Conservation (phyloP, 2,888 invertebrate species). For the Chymomyza amoena region DNA sequence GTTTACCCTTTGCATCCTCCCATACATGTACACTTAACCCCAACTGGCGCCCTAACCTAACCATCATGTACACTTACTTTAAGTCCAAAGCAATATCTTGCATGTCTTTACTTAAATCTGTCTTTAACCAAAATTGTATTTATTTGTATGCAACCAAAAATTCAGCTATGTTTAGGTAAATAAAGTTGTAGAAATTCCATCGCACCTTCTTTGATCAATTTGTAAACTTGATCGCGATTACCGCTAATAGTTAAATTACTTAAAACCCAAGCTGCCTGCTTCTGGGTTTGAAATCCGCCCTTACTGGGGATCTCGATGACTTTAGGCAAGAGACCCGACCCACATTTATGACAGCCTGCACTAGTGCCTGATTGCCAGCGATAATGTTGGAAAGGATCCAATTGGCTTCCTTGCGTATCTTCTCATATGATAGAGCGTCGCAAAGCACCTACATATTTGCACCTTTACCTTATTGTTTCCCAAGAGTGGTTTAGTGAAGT, state of each 20-base stretch:
- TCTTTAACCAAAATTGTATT: no score
- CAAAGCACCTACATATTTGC: slow-evolving; percentile 95
- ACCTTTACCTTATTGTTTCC: no score
- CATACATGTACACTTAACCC: no score
- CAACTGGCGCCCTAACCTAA: no score
- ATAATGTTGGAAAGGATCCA: slow-evolving; percentile 99
- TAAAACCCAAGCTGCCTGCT: slow-evolving; percentile 99
- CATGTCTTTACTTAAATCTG: no score
- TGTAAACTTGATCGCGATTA: slow-evolving; percentile 92
- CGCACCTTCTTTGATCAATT: slow-evolving; percentile 93
- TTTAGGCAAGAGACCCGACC: slow-evolving; percentile 94
- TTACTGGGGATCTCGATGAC: slow-evolving; percentile 94
- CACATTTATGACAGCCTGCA: slow-evolving; percentile 96
- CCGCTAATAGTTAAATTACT: slow-evolving; percentile 99
- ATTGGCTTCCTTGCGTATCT: slow-evolving; percentile 99
- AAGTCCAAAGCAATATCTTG: no score
- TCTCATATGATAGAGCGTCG: slow-evolving; percentile 96
- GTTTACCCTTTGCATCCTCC: no score
- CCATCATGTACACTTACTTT: no score
- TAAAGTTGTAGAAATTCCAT: neutral
- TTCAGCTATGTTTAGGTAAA: neutral
- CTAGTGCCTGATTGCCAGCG: slow-evolving; percentile 98
- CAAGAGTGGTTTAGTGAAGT: slow-evolving; percentile 95
- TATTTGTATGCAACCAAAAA: neutral
- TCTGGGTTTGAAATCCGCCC: slow-evolving; percentile 99